Conservation (phyloP, 2,113 vertebrate genomes). For the Phalacrocorax carbo region DNA sequence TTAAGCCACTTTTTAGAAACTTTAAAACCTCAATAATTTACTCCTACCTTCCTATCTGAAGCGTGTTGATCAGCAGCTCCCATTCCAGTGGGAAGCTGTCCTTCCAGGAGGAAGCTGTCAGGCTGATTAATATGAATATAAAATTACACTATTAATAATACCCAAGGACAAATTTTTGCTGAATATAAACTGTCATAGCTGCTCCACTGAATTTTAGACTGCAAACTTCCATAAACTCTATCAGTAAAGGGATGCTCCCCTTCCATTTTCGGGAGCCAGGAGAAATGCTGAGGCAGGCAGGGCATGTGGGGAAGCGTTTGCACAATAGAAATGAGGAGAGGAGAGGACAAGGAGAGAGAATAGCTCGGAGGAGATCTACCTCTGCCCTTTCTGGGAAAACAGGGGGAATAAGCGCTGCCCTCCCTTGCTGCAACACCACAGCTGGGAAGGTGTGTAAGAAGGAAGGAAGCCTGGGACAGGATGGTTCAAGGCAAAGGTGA, state of each 20-base stretch:
- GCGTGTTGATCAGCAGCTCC: neutral
- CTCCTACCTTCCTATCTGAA: neutral
- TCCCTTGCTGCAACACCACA: neutral
- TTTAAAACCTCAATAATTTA: neutral
- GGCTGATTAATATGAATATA: neutral
- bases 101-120: constrained; percentile 15
- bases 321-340: neutral
- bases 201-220: neutral
- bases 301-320: neutral
- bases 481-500: neutral
- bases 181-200: neutral
- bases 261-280: neutral
- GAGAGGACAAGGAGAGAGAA: neutral
- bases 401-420: neutral
- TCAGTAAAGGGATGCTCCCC: neutral
- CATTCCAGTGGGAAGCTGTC: neutral
- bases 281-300: neutral
- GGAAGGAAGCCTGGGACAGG: neutral
- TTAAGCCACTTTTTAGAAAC: neutral
- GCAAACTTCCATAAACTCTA: neutral
- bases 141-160: neutral
- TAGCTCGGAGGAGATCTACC: neutral
- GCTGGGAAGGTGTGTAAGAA: neutral
- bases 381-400: neutral
- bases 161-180: constrained; percentile 10